Conservation (phyloP, 2,888 invertebrate species). For the Bedellia somnulentella region DNA sequence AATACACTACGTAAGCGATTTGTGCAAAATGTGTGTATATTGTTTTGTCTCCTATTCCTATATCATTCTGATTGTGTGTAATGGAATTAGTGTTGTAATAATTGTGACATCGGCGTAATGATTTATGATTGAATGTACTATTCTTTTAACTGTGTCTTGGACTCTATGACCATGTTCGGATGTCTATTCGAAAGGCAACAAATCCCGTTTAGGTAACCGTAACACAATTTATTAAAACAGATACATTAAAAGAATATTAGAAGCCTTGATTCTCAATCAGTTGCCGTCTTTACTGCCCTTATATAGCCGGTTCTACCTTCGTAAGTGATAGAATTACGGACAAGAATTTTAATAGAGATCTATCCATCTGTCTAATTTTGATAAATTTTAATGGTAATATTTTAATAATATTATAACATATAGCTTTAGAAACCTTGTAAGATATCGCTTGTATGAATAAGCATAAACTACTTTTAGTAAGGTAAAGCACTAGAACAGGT, state of each 20-base stretch:
- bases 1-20: neutral
- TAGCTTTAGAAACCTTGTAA: constrained; percentile 16
- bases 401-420: constrained; percentile 21
- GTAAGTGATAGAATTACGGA: too few relatives aligned
- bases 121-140: too few relatives aligned
- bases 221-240: constrained; percentile 28
- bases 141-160: constrained; percentile 27
- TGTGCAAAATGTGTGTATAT: constrained; percentile 1
- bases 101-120: too few relatives aligned
- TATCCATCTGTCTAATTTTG: constrained; percentile 10
- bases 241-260: neutral
- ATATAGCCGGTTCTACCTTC: too few relatives aligned
- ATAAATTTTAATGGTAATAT: constrained; percentile 18
- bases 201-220: constrained; percentile 31
- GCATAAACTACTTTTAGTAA: constrained; percentile 23
- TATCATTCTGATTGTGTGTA: too few relatives aligned
- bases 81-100: too few relatives aligned
- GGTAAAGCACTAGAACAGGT: constrained; percentile 15
- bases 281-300: too few relatives aligned
- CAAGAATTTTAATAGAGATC: too few relatives aligned
- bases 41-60: too few relatives aligned
- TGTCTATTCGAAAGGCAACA: constrained; percentile 23
- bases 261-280: neutral
- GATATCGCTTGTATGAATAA: constrained; percentile 17
- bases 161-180: constrained; percentile 28